Evolutionary conservation across 2,797 vertebrate genomes (phyloP).

Genomic region (Oryzias dopingdopingensis): DNA sequence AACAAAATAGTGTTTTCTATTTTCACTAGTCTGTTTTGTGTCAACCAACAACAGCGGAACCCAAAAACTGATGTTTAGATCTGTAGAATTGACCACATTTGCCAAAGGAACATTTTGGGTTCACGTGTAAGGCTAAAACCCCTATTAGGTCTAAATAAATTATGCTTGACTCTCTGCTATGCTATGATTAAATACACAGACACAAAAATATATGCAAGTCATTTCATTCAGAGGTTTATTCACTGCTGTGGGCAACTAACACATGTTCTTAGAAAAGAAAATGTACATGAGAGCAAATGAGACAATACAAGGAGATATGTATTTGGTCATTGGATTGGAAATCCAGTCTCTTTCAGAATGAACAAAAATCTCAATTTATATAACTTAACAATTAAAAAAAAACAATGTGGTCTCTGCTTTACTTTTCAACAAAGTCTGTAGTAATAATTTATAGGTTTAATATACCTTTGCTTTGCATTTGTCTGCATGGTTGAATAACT

Average conservation of each 20-base stretch:
- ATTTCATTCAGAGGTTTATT: conserved; percentile 79
- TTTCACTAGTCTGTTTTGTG: too few species aligned
- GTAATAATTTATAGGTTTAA: conserved; percentile 82
- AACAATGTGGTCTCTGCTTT: conserved; percentile 68
- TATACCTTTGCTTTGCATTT: conserved; percentile 57
- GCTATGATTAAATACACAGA: not conserved
- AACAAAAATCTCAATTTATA: conserved; percentile 70
- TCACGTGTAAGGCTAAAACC: too few species aligned
- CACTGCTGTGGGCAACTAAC: conserved; percentile 77
- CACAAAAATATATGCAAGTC: conserved; percentile 9
- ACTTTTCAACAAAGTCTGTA: conserved; percentile 73
- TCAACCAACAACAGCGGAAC: too few species aligned
- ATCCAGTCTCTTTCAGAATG: conserved; percentile 82
- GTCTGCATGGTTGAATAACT: conserved; percentile 51
- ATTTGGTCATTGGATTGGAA: conserved; percentile 84
- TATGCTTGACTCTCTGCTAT: too few species aligned
- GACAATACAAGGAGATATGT: conserved; percentile 80
- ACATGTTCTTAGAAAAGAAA: conserved; percentile 71
- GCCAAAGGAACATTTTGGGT: too few species aligned
- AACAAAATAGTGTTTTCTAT: too few species aligned
- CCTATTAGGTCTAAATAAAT: too few species aligned
- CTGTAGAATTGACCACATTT: too few species aligned
- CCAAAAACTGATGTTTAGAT: too few species aligned
- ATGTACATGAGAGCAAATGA: conserved; percentile 72
- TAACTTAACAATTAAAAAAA: conserved; percentile 81